Base-by-base conservation (phyloP, 2,888 invertebrate species). In the Thereva unica region DNA sequence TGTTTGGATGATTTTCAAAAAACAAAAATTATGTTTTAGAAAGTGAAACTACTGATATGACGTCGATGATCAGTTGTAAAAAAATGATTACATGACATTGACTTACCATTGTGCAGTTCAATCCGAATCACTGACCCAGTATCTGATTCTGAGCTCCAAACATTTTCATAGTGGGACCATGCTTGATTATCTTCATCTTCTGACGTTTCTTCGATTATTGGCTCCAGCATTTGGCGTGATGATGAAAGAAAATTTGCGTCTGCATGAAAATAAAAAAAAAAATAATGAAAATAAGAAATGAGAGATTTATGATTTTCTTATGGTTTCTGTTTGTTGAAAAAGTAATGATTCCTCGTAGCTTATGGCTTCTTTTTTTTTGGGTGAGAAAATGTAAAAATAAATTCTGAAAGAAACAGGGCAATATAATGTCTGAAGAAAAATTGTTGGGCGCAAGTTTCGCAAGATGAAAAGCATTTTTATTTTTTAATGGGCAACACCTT, bases 191-290 rank as follows among this genome's bases (percentile, higher is more conserved):
- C 81, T 72, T 81, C 81, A 72, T 93, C 93, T 82, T 93, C 93
- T 73, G 92, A 91, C 12, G 93, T 93, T 81, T 93, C 93, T 81
- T 93, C 93, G 75, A 92, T 85, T 78, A 93, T 93, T 37, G 93
- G 93, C 81, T 93, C 93, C 82, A 93, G 84, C 75, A 80, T 78
- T 74, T 78, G 80, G 1, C 80, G 76, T 40, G 80, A 80, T 56
- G 73, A 76, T 57, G 80, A 78, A 68, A 81, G 70, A 68, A 76
- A 80, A 67, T 76, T 74, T 69, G 76, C 79, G 77, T 80, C 80
- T 80, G 71, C 1, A 72, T 67, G 65, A 5, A 34, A 50, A 34
- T 34, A 23, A 23, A 23, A 23, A 23, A 2, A 34, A 12, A 23
- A 23, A 23, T 2, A 23, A 2, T 1, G 23, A 23, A 23, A 23